Evolutionary conservation across 2,888 invertebrate genomes (phyloP).

Genomic region (Hermodice carunculata): DNA sequence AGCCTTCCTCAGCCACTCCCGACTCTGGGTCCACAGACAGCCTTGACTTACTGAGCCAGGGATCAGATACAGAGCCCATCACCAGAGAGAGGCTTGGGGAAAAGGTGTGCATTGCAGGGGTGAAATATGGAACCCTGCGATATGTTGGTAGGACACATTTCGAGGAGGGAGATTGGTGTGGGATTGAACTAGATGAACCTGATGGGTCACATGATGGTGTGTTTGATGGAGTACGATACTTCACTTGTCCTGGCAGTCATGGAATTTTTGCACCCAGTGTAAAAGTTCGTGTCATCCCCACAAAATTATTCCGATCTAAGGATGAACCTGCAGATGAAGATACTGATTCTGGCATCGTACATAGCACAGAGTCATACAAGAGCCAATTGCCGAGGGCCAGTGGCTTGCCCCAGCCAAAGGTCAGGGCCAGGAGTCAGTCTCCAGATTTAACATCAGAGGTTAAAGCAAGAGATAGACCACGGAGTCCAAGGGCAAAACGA

Average conservation of each 20-base stretch:
- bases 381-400: slow-evolving; percentile 7
- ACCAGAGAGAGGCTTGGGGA: slow-evolving; percentile 59
- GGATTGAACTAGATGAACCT: slow-evolving; percentile 75
- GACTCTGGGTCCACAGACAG: background rate
- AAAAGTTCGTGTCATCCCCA: too few relatives aligned
- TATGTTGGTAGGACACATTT: slow-evolving; percentile 74
- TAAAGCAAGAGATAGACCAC: too few relatives aligned
- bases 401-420: background rate
- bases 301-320: too few relatives aligned
- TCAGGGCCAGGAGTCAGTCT: background rate
- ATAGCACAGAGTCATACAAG: background rate
- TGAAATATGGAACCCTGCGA: slow-evolving; percentile 73
- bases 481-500: too few relatives aligned
- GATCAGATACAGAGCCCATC: background rate
- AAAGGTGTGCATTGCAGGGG: slow-evolving; percentile 70
- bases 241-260: slow-evolving; percentile 74
- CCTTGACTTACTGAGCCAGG: background rate
- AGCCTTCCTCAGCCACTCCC: background rate
- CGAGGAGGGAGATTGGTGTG: slow-evolving; percentile 76
- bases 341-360: background rate
- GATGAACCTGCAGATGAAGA: too few relatives aligned
- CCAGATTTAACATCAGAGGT: too few relatives aligned
- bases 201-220: slow-evolving; percentile 78
- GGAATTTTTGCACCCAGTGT: slow-evolving; percentile 77
- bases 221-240: slow-evolving; percentile 76